Percentiles rank a stretch among this genome's conserved stretches.
phyloP scores from a whole-genome alignment of 2,888 invertebrate genomes.

The Amiota minor region DNA sequence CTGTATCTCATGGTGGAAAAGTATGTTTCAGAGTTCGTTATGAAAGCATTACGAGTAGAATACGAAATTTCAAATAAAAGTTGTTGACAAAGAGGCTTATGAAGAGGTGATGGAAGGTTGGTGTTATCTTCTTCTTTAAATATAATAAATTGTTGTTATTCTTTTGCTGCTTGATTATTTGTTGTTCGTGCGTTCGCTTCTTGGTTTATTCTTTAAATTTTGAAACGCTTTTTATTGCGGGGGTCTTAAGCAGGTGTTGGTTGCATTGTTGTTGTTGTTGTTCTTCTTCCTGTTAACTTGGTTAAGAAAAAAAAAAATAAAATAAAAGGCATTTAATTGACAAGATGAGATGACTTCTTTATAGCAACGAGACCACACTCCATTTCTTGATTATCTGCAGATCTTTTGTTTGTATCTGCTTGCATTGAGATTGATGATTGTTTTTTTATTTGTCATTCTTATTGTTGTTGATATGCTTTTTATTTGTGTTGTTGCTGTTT shows the following conservation, averaged over 20 bases:
- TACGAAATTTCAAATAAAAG: neutral
- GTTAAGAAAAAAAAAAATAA: neutral
- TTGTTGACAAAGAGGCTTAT: neutral
- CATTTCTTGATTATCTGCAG: too few species aligned
- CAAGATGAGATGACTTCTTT: constrained; percentile 10
- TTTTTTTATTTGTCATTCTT: constrained; percentile 27
- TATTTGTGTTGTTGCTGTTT: constrained; percentile 58
- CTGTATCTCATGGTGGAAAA: too few species aligned
- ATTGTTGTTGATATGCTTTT: constrained; percentile 32
- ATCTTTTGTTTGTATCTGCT: neutral
- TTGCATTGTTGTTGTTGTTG: constrained; percentile 17
- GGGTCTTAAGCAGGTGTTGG: neutral
- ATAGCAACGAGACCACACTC: neutral
- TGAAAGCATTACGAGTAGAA: neutral
- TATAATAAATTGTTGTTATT: constrained; percentile 59
- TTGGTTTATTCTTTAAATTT: constrained; percentile 30
- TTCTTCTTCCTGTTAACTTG: neutral
- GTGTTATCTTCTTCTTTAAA: constrained; percentile 64
- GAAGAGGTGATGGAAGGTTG: constrained; percentile 53
- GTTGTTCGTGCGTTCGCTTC: constrained; percentile 35
- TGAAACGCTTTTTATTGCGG: neutral
- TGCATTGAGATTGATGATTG: neutral
- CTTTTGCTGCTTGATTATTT: constrained; percentile 46
- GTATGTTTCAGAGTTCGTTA: too few species aligned
- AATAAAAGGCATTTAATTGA: constrained; percentile 1